Evolutionary conservation across 2,113 vertebrate genomes (phyloP), one percentile per base, ranked within the genome.

Genomic region (Sander lucioperca): DNA sequence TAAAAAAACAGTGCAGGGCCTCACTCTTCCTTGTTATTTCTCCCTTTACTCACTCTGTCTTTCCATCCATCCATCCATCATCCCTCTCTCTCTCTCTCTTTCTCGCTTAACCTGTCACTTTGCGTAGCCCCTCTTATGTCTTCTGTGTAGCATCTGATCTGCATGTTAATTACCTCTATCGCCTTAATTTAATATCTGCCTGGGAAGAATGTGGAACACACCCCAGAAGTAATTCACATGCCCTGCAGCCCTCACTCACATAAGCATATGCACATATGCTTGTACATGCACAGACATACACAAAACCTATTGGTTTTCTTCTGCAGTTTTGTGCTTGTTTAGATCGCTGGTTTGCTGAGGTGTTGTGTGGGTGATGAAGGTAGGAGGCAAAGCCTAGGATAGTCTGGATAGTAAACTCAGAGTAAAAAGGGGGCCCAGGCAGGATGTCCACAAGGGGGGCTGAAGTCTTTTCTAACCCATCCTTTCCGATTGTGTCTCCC

Each of bases 161-260:
- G 89, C 88, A 93, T 92, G 86, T 92, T 93, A 94, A 93, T 92
- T 90, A 90, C 90, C 73, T 80, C 50, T 70, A 33, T 84, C 48
- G 30, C 80, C 59, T 91, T 87, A 82, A 89, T 91, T 93, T 89
- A 91, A 93, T 92, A 86, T 90, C 80, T 83, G 39, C 15, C 77
- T 80, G 58, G 14, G 45, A 89, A 85, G 59, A 89, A 85, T 57
- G 76, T 82, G 69, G 74, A 86, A 80, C 84, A 84, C 62, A 82
- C 74, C 79, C 80, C 59, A 79, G 79, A 88, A 85, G 78, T 74
- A 65, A 47, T 69, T 57, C 83, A 66, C 45, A 59, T 81, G 69
- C 73, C 79, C 67, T 61, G 50, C 68, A 86, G 78, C 56, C 15
- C 50, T 81, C 39, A 2, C 67, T 56, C 73, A 50, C 75, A 67